Base-by-base conservation (phyloP, 1,140 invertebrate genomes). In the Pemphigus obesinymphae region DNA sequence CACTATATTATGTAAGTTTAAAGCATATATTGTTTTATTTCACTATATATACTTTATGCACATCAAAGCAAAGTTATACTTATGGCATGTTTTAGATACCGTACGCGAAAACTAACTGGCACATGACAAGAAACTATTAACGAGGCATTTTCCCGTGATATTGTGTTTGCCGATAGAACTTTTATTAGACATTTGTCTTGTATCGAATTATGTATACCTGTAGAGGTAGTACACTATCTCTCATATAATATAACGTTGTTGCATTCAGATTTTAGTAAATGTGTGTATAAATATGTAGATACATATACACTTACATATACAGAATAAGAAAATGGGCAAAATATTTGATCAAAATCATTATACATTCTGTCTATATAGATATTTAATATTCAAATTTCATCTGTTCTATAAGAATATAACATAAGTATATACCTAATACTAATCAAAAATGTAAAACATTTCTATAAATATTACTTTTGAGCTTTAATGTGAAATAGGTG, bases 111-210 rank as follows among this genome's bases (percentile, higher is more conserved):
- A 55, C 73, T 53, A 55, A 37, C 50, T 76, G 37, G 48, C 73
- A 53, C 50, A 55, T 26, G 73, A 23, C 48, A 76, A 53, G 73
- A 55, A 76, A 53, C 50, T 76, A 76, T 76, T 76, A 76, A 58
- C 50, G 53, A 55, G 50, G 31, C n/a, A 76, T 53, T 76, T 50
- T 23, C 50, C 11, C 6, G 31, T 50, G 31, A 34, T 15, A 55
- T 58, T 76, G 31, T 55, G 50, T 55, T 55, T 23, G 50, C 11
- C n/a, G 48, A 58, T 55, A 15, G 17, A 76, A 76, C 48, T 43
- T 70, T 40, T 70, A 70, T 43, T 70, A 40, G 37, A 70, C 66
- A 43, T 70, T 43, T 43, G 17, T 23, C 37, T 43, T 26, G n/a
- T 23, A 10, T 23, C 5, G 4, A 11, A 70, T 70, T 70, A 43